These are phyloP conservation scores for Chelonus formosanus DNA, from an alignment of 2,888 invertebrate species.

Conservation along the genomic window DNA sequence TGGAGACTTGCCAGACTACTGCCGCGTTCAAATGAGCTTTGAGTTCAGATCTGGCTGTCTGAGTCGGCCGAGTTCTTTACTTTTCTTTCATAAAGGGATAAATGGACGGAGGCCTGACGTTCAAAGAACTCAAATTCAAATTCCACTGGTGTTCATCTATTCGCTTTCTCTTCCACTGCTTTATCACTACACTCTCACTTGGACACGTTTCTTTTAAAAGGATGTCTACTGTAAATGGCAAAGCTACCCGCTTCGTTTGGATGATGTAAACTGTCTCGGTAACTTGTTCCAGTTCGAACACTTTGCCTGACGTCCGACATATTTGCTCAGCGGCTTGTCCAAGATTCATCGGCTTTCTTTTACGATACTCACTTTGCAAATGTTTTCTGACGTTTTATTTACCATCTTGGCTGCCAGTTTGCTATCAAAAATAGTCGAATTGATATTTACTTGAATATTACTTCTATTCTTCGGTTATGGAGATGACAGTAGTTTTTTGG, in stretches of 20 bases:
- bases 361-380: not conserved
- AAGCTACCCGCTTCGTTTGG: conserved; percentile 20
- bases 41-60: conserved; percentile 39
- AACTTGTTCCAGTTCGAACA: conserved; percentile 31
- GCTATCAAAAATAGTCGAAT: too few relatives aligned
- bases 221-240: conserved; percentile 16
- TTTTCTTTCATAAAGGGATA: conserved; percentile 41
- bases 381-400: too few relatives aligned
- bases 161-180: conserved; percentile 7
- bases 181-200: conserved; percentile 16
- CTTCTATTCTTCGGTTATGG: too few relatives aligned
- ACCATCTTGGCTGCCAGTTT: too few relatives aligned
- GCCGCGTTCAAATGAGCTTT: conserved; percentile 41
- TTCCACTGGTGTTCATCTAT: conserved; percentile 37
- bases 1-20: conserved; percentile 44
- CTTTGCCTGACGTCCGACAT: conserved; percentile 36
- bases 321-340: conserved; percentile 35
- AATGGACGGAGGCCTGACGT: conserved; percentile 41
- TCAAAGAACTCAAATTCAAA: conserved; percentile 45
- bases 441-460: too few relatives aligned
- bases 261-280: conserved; percentile 22
- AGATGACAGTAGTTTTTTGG: too few relatives aligned
- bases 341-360: conserved; percentile 5
- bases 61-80: conserved; percentile 38
- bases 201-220: conserved; percentile 24